Percentiles rank a stretch among this genome's conserved stretches.
Conservation (phyloP, 1,140 invertebrate genomes). For the Holotrichia oblita region DNA sequence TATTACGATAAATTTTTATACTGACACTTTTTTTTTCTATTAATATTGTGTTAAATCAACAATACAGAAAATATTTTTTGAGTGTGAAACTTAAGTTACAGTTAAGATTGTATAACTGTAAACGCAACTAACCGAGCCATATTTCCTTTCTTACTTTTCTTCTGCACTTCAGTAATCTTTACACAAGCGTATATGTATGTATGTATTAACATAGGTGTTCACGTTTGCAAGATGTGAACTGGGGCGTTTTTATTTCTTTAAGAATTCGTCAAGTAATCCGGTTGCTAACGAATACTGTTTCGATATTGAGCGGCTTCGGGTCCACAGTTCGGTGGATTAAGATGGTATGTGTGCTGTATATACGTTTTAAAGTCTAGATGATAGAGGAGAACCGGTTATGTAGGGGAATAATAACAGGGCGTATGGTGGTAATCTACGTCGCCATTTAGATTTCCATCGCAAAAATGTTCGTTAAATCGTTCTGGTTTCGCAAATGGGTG, state of each 20-base stretch:
- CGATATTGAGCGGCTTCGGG: background rate
- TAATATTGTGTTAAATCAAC: too few relatives aligned
- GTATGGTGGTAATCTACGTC: constrained; percentile 5
- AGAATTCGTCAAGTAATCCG: too few relatives aligned
- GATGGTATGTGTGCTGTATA: background rate
- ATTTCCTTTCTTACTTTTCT: constrained; percentile 13
- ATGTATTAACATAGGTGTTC: too few relatives aligned
- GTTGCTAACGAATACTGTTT: constrained; percentile 5
- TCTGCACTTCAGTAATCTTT: too few relatives aligned
- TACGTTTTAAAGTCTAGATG: background rate
- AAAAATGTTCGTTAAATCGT: background rate
- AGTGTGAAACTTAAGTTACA: too few relatives aligned
- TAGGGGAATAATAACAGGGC: background rate
- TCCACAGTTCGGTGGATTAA: background rate
- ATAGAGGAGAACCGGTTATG: background rate
- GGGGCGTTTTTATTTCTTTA: too few relatives aligned
- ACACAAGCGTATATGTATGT: too few relatives aligned
- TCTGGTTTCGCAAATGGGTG: background rate
- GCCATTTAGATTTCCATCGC: background rate
- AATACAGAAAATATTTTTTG: too few relatives aligned
- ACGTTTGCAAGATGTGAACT: background rate
- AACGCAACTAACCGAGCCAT: background rate
- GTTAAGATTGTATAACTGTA: too few relatives aligned
- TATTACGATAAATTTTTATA: too few relatives aligned
- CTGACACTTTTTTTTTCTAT: too few relatives aligned